Conservation (phyloP, 2,113 vertebrate genomes). For the Dasyornis broadbenti region DNA sequence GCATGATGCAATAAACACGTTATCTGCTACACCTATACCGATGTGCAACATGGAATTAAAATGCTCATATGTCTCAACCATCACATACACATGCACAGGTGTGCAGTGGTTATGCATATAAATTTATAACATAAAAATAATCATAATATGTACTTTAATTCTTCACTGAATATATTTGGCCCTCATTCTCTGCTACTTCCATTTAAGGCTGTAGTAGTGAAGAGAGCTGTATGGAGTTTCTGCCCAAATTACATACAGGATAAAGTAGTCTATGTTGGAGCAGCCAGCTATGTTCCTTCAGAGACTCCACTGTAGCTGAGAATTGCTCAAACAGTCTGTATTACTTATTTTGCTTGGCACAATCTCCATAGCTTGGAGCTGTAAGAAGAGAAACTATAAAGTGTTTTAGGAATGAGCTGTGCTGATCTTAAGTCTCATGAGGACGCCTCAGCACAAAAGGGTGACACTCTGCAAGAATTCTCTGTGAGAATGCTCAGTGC, state of each 20-base stretch:
- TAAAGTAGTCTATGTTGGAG: slow-evolving; percentile 33
- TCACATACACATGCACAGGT: background rate
- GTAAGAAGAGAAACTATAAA: slow-evolving; percentile 43
- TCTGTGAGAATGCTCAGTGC: background rate
- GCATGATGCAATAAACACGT: background rate
- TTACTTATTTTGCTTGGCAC: slow-evolving; percentile 56
- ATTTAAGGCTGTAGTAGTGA: slow-evolving; percentile 11
- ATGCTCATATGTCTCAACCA: background rate
- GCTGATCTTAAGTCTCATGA: slow-evolving; percentile 30
- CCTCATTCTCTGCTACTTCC: background rate
- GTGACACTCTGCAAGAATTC: background rate
- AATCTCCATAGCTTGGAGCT: background rate
- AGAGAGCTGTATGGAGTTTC: background rate
- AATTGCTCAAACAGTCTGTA: slow-evolving; percentile 32
- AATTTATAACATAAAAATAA: background rate
- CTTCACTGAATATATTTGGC: background rate
- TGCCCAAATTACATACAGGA: background rate
- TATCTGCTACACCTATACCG: background rate
- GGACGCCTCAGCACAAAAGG: background rate
- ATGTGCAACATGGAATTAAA: background rate
- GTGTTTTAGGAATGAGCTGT: slow-evolving; percentile 30
- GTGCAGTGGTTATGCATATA: background rate
- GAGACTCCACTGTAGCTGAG: slow-evolving; percentile 31
- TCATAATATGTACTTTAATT: background rate
- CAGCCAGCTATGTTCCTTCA: slow-evolving; percentile 33